Conservation (phyloP, 2,888 invertebrate genomes). For the Fragum sueziense region DNA sequence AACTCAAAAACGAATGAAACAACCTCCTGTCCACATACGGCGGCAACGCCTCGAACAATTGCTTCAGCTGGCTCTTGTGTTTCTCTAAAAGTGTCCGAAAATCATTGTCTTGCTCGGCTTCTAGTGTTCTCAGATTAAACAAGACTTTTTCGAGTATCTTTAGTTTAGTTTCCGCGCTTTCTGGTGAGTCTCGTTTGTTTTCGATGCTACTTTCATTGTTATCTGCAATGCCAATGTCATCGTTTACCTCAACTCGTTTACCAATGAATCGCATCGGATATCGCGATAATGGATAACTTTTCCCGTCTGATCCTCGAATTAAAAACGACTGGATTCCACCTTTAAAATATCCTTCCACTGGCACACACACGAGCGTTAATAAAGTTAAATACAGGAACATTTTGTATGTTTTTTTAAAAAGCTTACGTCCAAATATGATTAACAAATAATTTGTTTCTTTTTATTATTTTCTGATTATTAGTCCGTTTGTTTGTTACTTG, state of each 20-base stretch:
- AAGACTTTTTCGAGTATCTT: slow-evolving; percentile 2
- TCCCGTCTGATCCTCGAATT: neutral
- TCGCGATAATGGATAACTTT: neutral
- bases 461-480: no score
- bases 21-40: neutral
- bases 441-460: no score
- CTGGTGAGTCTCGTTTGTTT: neutral
- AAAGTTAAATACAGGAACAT: neutral
- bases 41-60: neutral
- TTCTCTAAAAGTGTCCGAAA: neutral
- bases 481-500: no score
- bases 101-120: slow-evolving; percentile 5
- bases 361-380: neutral
- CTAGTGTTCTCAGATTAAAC: neutral
- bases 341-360: neutral
- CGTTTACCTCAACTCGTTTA: neutral
- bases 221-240: neutral
- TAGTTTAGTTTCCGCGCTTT: neutral
- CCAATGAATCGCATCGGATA: neutral
- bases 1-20: slow-evolving; percentile 1
- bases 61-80: neutral
- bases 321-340: neutral
- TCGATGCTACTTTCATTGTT: neutral
- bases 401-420: no score
- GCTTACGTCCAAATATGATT: no score